These are phyloP conservation scores for Rutpela maculata DNA, from an alignment of 2,888 invertebrate genomes.

Conservation along the genomic window DNA sequence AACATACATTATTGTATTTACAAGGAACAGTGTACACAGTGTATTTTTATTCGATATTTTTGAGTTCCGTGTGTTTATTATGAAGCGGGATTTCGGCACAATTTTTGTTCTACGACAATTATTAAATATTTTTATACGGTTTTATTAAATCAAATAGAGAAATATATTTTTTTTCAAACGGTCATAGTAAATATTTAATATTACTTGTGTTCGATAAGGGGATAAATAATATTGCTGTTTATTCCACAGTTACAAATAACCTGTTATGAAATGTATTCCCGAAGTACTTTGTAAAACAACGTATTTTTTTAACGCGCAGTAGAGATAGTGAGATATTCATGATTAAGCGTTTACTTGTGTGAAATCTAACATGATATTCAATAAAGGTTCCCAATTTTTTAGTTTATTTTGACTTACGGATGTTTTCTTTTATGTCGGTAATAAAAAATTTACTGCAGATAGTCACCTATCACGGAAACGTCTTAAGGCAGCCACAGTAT, in stretches of 20 bases:
- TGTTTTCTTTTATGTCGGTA: not conserved
- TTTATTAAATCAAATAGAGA: too few relatives aligned
- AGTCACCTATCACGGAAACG: conserved; percentile 16
- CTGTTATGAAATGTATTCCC: not conserved
- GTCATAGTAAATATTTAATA: too few relatives aligned
- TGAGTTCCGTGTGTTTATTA: too few relatives aligned
- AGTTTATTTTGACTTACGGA: not conserved
- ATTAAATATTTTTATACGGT: too few relatives aligned
- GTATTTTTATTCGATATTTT: too few relatives aligned
- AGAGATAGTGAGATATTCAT: not conserved
- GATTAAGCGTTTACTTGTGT: not conserved
- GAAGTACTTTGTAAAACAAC: not conserved
- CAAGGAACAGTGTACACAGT: too few relatives aligned
- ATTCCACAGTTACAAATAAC: not conserved
- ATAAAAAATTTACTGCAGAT: conserved; percentile 22
- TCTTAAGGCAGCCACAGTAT: conserved; percentile 22
- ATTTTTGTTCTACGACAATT: too few relatives aligned
- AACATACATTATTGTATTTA: too few relatives aligned
- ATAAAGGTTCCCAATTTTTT: not conserved
- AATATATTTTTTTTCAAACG: too few relatives aligned
- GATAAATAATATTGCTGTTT: not conserved
- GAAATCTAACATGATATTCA: not conserved
- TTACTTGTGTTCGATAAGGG: too few relatives aligned
- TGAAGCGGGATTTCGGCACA: too few relatives aligned
- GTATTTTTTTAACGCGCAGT: not conserved